Conservation (phyloP, 2,888 invertebrate genomes). For the Hoplodrina ambigua region DNA sequence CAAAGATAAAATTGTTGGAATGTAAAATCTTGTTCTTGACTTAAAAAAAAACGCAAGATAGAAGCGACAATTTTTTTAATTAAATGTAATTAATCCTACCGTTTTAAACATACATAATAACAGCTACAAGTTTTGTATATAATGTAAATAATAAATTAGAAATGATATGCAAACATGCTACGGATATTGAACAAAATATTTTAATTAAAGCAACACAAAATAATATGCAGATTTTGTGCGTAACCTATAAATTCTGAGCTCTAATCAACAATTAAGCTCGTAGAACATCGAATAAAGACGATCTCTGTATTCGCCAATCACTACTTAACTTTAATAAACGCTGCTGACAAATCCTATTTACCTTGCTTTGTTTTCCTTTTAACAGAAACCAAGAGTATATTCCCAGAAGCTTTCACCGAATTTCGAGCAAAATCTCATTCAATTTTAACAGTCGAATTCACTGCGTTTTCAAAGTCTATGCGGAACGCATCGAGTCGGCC, state of each 20-base stretch:
- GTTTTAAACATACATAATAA: background rate
- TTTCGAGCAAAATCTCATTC: constrained; percentile 57
- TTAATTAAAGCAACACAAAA: background rate
- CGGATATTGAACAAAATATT: background rate
- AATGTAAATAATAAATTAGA: background rate
- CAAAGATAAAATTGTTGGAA: too few relatives aligned
- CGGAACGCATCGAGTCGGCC: constrained; percentile 83
- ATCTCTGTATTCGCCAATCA: constrained; percentile 1
- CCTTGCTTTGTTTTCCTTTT: constrained; percentile 20
- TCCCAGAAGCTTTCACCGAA: constrained; percentile 46
- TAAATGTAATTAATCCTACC: background rate
- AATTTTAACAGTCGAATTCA: constrained; percentile 67
- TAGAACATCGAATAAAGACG: background rate
- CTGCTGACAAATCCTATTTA: constrained; percentile 10
- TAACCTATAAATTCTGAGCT: background rate
- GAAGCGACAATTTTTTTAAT: too few relatives aligned
- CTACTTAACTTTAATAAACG: constrained; percentile 4
- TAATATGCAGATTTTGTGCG: background rate
- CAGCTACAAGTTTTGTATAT: background rate
- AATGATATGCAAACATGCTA: too few relatives aligned
- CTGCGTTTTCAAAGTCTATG: constrained; percentile 73
- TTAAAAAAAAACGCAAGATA: background rate
- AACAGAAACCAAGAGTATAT: constrained; percentile 29
- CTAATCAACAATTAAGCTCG: background rate
- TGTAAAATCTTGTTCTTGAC: too few relatives aligned